These are phyloP conservation scores for Popillia japonica DNA, from an alignment of 1,140 invertebrate genomes.

Conservation along the genomic window DNA sequence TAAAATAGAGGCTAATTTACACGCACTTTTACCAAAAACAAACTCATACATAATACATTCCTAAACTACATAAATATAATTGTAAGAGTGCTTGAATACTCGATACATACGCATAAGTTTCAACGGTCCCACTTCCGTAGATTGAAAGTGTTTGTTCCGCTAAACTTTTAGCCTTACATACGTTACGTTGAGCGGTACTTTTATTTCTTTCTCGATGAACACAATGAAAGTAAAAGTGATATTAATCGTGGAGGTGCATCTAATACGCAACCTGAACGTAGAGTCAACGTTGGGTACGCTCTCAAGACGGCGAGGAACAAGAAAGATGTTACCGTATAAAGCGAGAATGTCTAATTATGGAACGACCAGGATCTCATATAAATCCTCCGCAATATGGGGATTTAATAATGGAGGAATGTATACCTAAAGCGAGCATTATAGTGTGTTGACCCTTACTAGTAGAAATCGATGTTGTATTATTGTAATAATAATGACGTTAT, in stretches of 20 bases:
- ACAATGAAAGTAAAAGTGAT: slow-evolving; percentile 19
- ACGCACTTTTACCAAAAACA: not conserved
- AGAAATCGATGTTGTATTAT: not conserved
- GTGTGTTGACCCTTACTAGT: slow-evolving; percentile 3
- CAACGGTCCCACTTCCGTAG: not conserved
- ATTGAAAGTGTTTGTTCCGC: not conserved
- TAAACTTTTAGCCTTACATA: not conserved
- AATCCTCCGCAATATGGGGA: slow-evolving; percentile 2
- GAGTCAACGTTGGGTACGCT: not conserved
- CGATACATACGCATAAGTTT: too few species aligned
- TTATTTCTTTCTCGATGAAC: not conserved
- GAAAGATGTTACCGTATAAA: not conserved
- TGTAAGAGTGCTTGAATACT: too few species aligned
- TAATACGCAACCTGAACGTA: too few species aligned
- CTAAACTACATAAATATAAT: too few species aligned
- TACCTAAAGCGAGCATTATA: not conserved
- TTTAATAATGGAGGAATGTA: not conserved
- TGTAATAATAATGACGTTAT: slow-evolving; percentile 3
- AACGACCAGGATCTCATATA: not conserved
- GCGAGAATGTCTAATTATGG: not conserved
- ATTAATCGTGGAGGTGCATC: not conserved
- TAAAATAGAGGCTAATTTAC: not conserved
- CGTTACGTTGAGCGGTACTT: not conserved
- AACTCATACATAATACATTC: not conserved
- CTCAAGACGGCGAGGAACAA: not conserved